phyloP scores from a whole-genome alignment of 1,140 invertebrate genomes.

The Maconellicoccus hirsutus region DNA sequence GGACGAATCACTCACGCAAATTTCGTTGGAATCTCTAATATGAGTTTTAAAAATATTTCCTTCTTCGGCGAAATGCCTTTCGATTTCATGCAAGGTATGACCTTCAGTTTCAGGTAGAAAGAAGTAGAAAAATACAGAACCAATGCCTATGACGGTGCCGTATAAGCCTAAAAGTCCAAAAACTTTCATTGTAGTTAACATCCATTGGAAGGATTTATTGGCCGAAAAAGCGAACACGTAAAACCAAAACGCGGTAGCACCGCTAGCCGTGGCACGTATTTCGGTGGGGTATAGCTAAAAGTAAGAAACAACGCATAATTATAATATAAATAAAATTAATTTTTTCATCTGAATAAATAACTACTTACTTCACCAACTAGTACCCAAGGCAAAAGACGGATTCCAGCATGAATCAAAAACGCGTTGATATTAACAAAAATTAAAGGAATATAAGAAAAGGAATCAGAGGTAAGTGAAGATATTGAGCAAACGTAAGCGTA shows the following conservation, averaged over 20 bases:
- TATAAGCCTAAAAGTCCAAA: slow-evolving; percentile 57
- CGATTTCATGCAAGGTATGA: slow-evolving; percentile 58
- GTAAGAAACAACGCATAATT: slow-evolving; percentile 3
- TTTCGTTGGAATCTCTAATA: slow-evolving; percentile 18
- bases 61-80: slow-evolving; percentile 27
- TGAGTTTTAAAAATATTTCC: slow-evolving; percentile 23
- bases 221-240: slow-evolving; percentile 58
- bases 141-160: slow-evolving; percentile 41
- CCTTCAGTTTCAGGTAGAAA: slow-evolving; percentile 73
- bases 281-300: slow-evolving; percentile 44
- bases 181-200: slow-evolving; percentile 42
- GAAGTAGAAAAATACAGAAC: slow-evolving; percentile 41
- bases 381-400: slow-evolving; percentile 61
- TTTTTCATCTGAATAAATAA: background rate
- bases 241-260: slow-evolving; percentile 51
- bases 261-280: slow-evolving; percentile 52
- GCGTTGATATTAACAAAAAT: slow-evolving; percentile 50
- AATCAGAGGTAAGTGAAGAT: background rate
- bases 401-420: slow-evolving; percentile 53
- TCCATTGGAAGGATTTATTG: slow-evolving; percentile 50
- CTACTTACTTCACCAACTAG: slow-evolving; percentile 54
- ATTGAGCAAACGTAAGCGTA: slow-evolving; percentile 39
- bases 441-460: slow-evolving; percentile 40
- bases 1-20: background rate
- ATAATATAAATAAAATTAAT: slow-evolving; percentile 2